Evolutionary conservation across 1,140 invertebrate genomes (phyloP), one percentile per base, ranked within the genome.

Genomic region (Tetramorium simillimum): DNA sequence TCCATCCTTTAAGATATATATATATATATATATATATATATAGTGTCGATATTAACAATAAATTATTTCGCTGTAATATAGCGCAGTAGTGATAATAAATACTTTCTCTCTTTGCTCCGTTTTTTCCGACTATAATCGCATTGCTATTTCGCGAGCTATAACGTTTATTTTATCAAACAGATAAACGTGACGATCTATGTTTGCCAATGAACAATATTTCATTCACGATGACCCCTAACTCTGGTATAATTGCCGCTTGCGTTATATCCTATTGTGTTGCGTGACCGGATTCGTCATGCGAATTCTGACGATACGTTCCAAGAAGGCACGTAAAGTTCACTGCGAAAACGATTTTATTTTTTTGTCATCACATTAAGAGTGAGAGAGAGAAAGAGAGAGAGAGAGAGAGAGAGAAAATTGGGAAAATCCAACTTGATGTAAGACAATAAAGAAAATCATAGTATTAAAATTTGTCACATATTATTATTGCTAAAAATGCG

Each of bases 361-460:
- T 87, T 86, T 88, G 73, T 62, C 40, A 40, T n/a, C 90, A 93
- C 91, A 93, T 85, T 92, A 91, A 94, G 33, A 88, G 18, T 49
- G 28, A 49, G 18, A 62, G 21, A 60, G 16, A 63, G 18, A 10
- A 33, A 58, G 70, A 18, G 16, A 63, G 18, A 10, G 51, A 58
- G 70, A 18, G 49, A 28, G 28, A 21, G 14, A 80, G n/a, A 53
- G 3, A 58, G 10, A 46, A 10, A 46, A 37, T 43, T 77, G 18
- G 40, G 28, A 78, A 67, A 85, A 67, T 67, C 87, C 92, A 91
- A 81, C 87, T 91, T 88, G 88, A 92, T 90, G 88, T 91, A 90
- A 93, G 92, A 92, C 77, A 93, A 93, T 92, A 93, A 94, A 94
- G 92, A 92, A 94, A 94, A 93, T 92, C 89, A 90, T 92, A 92